Evolutionary conservation across 2,113 vertebrate species (phyloP).

Genomic region (Cebidichthys violaceus): DNA sequence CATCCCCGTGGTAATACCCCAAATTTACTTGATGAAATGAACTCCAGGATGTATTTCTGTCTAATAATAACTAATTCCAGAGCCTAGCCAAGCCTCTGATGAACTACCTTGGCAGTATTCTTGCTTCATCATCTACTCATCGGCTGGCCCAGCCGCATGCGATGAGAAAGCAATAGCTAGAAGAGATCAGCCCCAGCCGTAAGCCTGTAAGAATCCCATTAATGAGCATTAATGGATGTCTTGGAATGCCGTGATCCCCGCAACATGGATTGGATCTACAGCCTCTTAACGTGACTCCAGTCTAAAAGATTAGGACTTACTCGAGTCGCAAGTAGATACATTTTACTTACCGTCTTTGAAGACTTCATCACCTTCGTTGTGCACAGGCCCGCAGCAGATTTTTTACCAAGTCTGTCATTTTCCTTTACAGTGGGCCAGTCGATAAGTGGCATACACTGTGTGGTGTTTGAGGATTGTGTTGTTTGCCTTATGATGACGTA

Average conservation of each 20-base stretch:
- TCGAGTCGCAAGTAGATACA: slow-evolving; percentile 47
- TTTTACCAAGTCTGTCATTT: not conserved
- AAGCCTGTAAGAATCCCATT: slow-evolving; percentile 66
- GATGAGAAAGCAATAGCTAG: slow-evolving; percentile 42
- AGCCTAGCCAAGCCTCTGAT: slow-evolving; percentile 44
- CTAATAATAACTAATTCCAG: slow-evolving; percentile 59
- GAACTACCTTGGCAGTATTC: slow-evolving; percentile 55
- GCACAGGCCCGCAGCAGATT: not conserved
- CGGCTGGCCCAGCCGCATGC: slow-evolving; percentile 49
- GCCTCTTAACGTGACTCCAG: slow-evolving; percentile 54
- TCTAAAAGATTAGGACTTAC: slow-evolving; percentile 55
- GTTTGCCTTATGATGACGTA: not conserved
- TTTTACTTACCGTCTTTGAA: slow-evolving; percentile 38
- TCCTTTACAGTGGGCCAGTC: not conserved
- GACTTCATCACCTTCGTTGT: not conserved
- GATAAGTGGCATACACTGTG: not conserved
- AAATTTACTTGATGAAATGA: slow-evolving; percentile 63
- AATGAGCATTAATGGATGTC: slow-evolving; percentile 73
- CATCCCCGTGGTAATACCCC: slow-evolving; percentile 29
- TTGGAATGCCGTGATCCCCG: slow-evolving; percentile 60
- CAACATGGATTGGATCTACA: slow-evolving; percentile 59
- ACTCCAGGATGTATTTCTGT: slow-evolving; percentile 54
- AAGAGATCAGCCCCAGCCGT: slow-evolving; percentile 58
- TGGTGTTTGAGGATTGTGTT: not conserved
- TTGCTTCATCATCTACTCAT: slow-evolving; percentile 65